A percentile compares a stretch with the other conserved stretches of the same genome.
Conservation (phyloP, 2,888 invertebrate genomes). For the Hylaea fasciaria region DNA sequence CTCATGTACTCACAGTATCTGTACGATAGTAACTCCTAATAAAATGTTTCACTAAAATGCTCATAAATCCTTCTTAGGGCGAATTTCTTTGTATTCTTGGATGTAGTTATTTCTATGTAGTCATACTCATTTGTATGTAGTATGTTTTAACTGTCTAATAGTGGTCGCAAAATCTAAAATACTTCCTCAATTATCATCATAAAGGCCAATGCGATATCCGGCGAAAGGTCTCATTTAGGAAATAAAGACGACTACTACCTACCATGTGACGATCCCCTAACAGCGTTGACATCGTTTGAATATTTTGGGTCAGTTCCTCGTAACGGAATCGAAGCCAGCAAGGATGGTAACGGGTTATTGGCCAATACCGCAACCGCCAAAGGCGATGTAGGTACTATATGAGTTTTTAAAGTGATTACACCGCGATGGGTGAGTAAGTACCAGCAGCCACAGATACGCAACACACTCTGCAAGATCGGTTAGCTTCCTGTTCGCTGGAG, state of each 20-base stretch:
- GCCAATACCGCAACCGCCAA: conserved; percentile 5
- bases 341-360: conserved; percentile 28
- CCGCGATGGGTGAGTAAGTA: background rate
- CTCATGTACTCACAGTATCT: too few species aligned
- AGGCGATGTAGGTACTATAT: background rate
- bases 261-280: conserved; percentile 17
- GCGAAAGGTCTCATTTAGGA: conserved; percentile 6
- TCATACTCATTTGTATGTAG: too few species aligned
- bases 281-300: conserved; percentile 11
- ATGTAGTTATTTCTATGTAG: too few species aligned
- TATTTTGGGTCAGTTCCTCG: conserved; percentile 26
- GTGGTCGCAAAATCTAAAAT: background rate
- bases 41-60: too few species aligned
- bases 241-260: conserved; percentile 10
- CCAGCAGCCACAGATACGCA: background rate
- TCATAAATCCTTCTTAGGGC: too few species aligned
- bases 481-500: conserved; percentile 1
- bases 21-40: too few species aligned
- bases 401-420: conserved; percentile 1
- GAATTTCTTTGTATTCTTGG: too few species aligned
- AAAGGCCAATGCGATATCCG: conserved; percentile 3
- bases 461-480: background rate
- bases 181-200: conserved; percentile 15
- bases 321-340: conserved; percentile 14
- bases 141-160: background rate